A percentile compares a stretch with the other conserved stretches of the same genome.
phyloP scores from a whole-genome alignment of 2,113 vertebrate species.

The Emydura subglobosa region DNA sequence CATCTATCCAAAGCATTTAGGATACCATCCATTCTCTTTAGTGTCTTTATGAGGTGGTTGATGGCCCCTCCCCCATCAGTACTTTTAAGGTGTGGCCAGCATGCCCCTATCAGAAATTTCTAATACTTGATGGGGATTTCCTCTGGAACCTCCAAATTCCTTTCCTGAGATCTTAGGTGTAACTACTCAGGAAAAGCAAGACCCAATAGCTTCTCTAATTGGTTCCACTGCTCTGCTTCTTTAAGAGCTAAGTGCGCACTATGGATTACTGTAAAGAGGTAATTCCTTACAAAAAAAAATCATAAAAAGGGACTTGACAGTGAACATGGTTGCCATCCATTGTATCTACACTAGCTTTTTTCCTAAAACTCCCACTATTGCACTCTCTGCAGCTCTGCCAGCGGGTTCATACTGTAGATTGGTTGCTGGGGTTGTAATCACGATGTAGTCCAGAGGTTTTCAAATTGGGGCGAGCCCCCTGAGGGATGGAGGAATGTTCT shows the following conservation, averaged over 20 bases:
- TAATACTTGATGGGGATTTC: neutral
- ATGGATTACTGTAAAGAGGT: neutral
- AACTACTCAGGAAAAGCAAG: neutral
- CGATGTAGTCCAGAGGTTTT: neutral
- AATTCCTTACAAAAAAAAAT: neutral
- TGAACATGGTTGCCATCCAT: neutral
- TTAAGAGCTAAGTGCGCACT: neutral
- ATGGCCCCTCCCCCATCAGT: neutral
- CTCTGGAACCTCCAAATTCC: neutral
- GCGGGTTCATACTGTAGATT: neutral
- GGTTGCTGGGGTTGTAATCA: neutral
- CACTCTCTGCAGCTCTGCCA: neutral
- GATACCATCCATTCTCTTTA: neutral
- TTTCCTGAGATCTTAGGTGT: neutral
- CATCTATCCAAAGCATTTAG: neutral
- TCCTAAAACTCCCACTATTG: neutral
- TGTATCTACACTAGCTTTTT: neutral
- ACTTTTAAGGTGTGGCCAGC: neutral
- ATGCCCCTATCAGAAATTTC: neutral
- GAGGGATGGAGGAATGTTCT: neutral
- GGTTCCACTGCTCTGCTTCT: neutral
- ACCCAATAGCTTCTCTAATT: too few species aligned
- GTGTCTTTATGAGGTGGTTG: neutral
- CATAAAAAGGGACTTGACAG: neutral
- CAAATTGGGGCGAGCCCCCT: neutral